Evolutionary conservation across 1,140 invertebrate genomes (phyloP), one percentile per base, ranked within the genome.

Genomic region (Hermetia illucens): DNA sequence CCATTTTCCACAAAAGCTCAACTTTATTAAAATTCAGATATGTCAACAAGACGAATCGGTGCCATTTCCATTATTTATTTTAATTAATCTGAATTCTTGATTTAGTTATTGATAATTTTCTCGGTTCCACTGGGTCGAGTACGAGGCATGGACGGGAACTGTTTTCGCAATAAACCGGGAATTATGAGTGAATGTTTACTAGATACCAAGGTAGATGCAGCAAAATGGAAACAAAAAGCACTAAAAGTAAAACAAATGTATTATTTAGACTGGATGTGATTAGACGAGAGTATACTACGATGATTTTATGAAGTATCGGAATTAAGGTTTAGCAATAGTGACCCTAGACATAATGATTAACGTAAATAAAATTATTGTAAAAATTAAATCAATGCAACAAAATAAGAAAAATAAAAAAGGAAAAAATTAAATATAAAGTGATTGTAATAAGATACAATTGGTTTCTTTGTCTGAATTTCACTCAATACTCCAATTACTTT

Each of bases 361-460:
- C 24, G 8, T n/a, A n/a, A n/a, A 27, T 27, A 13, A 27, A 8
- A 9, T 9, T 27, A 27, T 13, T 27, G 24, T 27, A 27, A 27
- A 27, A 27, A 27, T 27, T 9, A 9, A 8, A 9, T 27, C 13
- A 27, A 27, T n/a, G n/a, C n/a, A n/a, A n/a, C n/a, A n/a, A n/a
- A n/a, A n/a, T n/a, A n/a, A n/a, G n/a, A n/a, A n/a, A n/a, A n/a
- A n/a, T n/a, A n/a, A n/a, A n/a, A n/a, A n/a, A n/a, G n/a, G n/a
- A 13, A 27, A 27, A 27, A 27, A 27, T 27, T 27, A 27, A 27
- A 27, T 9, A 27, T 27, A 27, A 27, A 27, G 24, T 27, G 24
- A 27, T 27, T 27, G 24, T 27, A 27, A 27, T 27, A 27, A 27
- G 13, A 27, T 27, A 9, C 8, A 27, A 8, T 27, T 27, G 24